Evolutionary conservation across 2,113 vertebrate genomes (phyloP).

Genomic region (Chrysemys picta): DNA sequence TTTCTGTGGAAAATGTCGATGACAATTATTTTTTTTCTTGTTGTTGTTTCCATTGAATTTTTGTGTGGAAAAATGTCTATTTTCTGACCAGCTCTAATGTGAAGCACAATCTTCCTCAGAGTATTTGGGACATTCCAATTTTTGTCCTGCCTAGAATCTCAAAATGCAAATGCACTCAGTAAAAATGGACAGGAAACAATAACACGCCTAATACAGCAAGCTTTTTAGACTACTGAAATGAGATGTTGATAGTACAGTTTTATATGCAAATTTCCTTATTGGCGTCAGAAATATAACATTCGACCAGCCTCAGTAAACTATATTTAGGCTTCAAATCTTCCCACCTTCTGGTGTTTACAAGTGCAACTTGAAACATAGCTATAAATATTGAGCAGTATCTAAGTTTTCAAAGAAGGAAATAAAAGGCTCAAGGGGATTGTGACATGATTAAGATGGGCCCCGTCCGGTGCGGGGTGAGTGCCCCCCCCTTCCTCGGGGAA

Average conservation of each 20-base stretch:
- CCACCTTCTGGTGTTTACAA: conserved; percentile 71
- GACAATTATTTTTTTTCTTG: neutral
- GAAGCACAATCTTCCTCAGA: neutral
- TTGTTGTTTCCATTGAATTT: neutral
- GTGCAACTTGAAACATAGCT: conserved; percentile 35
- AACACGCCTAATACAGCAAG: conserved; percentile 11
- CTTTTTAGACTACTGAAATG: conserved; percentile 44
- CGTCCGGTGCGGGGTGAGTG: too few relatives aligned
- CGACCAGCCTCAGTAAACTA: conserved; percentile 62
- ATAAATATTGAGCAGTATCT: conserved; percentile 58
- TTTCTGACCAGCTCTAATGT: neutral
- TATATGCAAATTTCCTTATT: conserved; percentile 66
- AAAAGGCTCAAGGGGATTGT: conserved; percentile 8
- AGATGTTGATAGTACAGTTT: conserved; percentile 64
- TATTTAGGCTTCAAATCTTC: conserved; percentile 70
- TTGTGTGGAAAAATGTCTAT: neutral
- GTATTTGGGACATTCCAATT: conserved; percentile 8
- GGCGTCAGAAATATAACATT: conserved; percentile 63
- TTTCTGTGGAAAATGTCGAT: neutral
- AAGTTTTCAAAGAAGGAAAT: conserved; percentile 49
- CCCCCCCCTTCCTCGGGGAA: too few relatives aligned
- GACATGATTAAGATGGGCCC: too few relatives aligned
- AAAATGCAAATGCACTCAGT: conserved; percentile 12
- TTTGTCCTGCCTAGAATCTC: conserved; percentile 12
- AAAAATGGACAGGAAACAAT: conserved; percentile 52